phyloP scores from a whole-genome alignment of 2,888 invertebrate genomes.

The Ecdyonurus torrentis region DNA sequence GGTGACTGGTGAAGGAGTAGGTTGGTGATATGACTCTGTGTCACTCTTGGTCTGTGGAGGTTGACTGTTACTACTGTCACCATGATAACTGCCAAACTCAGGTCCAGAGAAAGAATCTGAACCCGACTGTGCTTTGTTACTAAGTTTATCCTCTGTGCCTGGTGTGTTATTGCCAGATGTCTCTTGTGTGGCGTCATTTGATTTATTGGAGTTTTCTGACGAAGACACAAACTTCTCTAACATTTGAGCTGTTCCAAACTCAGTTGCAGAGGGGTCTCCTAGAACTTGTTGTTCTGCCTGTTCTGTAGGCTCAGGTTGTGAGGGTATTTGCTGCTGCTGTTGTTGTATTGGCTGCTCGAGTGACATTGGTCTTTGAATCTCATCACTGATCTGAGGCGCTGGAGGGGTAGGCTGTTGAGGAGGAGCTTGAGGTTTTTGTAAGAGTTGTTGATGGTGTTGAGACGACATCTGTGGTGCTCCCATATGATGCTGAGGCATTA shows the following conservation, averaged over 20 bases:
- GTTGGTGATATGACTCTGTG: neutral
- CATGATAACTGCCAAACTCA: neutral
- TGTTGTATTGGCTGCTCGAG: conserved; percentile 14
- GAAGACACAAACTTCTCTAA: conserved; percentile 9
- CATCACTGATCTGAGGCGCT: conserved; percentile 15
- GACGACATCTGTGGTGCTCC: conserved; percentile 12
- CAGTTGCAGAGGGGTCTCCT: conserved; percentile 19
- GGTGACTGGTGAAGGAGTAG: neutral
- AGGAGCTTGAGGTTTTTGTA: conserved; percentile 15
- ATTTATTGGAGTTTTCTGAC: neutral
- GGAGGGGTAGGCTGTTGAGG: conserved; percentile 15
- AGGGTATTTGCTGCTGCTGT: conserved; percentile 13
- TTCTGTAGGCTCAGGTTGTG: conserved; percentile 17
- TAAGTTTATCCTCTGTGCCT: neutral
- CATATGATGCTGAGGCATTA: conserved; percentile 1
- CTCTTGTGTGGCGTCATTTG: neutral
- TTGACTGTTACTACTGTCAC: neutral
- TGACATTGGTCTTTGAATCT: neutral
- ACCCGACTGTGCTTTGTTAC: neutral
- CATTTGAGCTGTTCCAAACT: conserved; percentile 14
- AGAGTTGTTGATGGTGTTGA: conserved; percentile 15
- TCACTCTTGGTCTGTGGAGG: neutral
- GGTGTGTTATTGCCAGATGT: neutral
- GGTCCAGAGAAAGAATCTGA: neutral
- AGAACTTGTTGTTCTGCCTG: conserved; percentile 18